Conservation (phyloP, 2,797 vertebrate genomes). For the Loriculus beryllinus region DNA sequence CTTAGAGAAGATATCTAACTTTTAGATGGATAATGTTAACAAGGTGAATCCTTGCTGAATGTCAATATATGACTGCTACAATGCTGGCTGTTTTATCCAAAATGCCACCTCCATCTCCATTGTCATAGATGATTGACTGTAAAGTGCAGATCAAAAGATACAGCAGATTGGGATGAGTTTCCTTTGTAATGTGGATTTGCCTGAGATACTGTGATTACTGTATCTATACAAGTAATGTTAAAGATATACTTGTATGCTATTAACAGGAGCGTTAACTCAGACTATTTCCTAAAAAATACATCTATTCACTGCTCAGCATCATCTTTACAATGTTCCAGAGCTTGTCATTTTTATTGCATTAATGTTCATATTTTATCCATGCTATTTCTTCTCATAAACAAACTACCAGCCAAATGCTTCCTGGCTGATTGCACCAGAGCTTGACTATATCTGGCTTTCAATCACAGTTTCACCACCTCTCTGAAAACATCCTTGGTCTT, state of each 20-base stretch:
- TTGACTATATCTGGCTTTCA: not conserved
- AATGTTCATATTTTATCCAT: not conserved
- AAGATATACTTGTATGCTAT: not conserved
- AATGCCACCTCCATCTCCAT: not conserved
- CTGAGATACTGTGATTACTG: not conserved
- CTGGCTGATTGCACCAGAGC: not conserved
- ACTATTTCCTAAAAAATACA: not conserved
- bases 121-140: not conserved
- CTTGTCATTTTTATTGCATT: not conserved
- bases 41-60: not conserved
- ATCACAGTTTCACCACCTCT: not conserved
- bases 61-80: not conserved
- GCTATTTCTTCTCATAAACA: conserved; percentile 13
- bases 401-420: conserved; percentile 16
- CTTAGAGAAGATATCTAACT: conserved; percentile 1
- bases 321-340: not conserved
- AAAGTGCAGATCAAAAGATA: conserved; percentile 20
- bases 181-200: not conserved
- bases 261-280: not conserved
- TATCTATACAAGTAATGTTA: not conserved
- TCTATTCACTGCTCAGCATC: not conserved
- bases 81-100: not conserved
- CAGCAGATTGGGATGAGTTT: not conserved
- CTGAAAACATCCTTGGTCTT: conserved; percentile 25
- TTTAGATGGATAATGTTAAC: not conserved